Conservation (phyloP, 2,113 vertebrate species). For the Parus major region DNA sequence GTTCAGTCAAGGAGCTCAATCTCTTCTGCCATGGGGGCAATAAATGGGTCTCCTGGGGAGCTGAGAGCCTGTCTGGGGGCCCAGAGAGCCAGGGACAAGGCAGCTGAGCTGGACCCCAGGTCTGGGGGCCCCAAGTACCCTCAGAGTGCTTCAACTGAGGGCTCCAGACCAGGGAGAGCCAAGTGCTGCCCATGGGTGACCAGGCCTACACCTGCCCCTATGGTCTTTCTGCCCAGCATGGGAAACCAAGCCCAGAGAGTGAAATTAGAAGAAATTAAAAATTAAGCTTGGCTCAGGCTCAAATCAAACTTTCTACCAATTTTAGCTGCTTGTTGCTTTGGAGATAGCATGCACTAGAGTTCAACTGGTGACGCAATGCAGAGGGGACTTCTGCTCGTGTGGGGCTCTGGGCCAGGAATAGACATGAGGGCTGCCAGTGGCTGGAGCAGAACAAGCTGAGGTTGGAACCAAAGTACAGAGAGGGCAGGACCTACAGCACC, state of each 20-base stretch:
- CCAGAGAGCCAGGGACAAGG: rapidly evolving
- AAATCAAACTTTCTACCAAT: slow-evolving; percentile 47
- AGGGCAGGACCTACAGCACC: background rate
- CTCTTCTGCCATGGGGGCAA: too few species aligned
- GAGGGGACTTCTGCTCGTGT: background rate
- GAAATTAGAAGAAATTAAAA: slow-evolving; percentile 63
- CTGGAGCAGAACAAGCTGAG: background rate
- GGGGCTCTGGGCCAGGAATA: background rate
- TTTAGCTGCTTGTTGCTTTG: slow-evolving; percentile 40
- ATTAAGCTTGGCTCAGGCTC: slow-evolving; percentile 54
- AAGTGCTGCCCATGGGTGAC: background rate
- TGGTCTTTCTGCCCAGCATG: background rate
- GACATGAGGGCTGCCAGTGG: rapidly evolving
- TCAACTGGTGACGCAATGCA: background rate
- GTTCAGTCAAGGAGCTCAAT: background rate
- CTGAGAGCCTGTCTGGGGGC: rapidly evolving
- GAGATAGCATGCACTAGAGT: background rate
- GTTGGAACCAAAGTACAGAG: background rate
- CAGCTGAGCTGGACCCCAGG: rapidly evolving
- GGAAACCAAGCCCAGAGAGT: background rate
- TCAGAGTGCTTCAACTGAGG: rapidly evolving
- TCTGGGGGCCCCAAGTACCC: rapidly evolving
- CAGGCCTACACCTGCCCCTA: background rate
- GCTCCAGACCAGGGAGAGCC: background rate
- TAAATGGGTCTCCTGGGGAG: background rate